A percentile compares a stretch with the other conserved stretches of the same genome.
These are phyloP conservation scores for Echeneis naucrates DNA, from an alignment of 2,797 vertebrate genomes.

Conservation along the genomic window DNA sequence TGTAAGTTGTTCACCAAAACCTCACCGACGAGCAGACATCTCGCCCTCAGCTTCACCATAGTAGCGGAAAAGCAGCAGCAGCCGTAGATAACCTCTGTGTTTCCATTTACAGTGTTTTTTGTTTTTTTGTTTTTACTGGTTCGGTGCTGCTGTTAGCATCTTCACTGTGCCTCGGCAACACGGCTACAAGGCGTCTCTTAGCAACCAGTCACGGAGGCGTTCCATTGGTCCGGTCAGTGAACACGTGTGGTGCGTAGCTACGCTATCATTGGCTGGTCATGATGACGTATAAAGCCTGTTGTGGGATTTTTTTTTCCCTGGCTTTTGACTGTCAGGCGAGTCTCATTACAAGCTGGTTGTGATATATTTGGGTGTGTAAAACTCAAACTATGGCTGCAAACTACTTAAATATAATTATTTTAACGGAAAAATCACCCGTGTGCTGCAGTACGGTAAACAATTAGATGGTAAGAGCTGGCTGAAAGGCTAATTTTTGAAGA, in stretches of 20 bases:
- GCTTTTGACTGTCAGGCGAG: background rate
- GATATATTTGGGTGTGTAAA: fast-evolving
- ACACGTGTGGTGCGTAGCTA: background rate
- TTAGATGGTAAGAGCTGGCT: background rate
- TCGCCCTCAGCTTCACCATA: conserved; percentile 86
- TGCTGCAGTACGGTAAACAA: background rate
- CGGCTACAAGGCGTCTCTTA: conserved; percentile 69
- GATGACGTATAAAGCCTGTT: background rate
- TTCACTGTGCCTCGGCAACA: conserved; percentile 50
- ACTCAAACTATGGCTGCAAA: background rate
- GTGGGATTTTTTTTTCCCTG: fast-evolving
- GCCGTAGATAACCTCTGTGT: background rate
- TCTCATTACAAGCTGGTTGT: no score
- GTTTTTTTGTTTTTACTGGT: background rate
- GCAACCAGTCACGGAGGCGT: conserved; percentile 61
- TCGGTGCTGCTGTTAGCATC: background rate
- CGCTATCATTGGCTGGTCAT: conserved; percentile 66
- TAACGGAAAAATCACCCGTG: fast-evolving
- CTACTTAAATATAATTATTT: background rate
- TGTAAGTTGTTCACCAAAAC: conserved; percentile 2
- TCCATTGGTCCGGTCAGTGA: conserved; percentile 57
- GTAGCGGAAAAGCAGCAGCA: background rate
- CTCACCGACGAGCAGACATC: conserved; percentile 83
- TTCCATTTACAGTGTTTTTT: background rate
- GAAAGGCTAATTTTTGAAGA: fast-evolving